Evolutionary conservation across 2,888 invertebrate genomes (phyloP).

Genomic region (Ichneumon xanthorius): DNA sequence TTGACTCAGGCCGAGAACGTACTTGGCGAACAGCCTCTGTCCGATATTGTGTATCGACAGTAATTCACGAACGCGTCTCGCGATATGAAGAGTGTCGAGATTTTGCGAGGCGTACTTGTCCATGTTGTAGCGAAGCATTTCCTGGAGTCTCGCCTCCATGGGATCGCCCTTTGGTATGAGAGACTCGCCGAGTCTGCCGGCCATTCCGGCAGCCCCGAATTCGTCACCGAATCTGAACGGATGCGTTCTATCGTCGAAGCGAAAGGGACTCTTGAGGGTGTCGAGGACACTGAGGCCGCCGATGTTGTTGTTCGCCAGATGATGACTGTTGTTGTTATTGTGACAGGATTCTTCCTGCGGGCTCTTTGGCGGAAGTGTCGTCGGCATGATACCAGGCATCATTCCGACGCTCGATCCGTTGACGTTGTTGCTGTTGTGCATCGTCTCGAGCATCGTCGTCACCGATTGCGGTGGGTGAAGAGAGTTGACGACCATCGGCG

Average conservation of each 20-base stretch:
- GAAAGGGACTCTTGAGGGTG: conserved; percentile 89
- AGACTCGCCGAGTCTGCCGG: conserved; percentile 94
- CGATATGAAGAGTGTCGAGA: conserved; percentile 97
- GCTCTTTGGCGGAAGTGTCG: conserved; percentile 85
- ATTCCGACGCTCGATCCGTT: conserved; percentile 65
- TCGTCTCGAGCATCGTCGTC: conserved; percentile 68
- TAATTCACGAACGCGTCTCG: conserved; percentile 96
- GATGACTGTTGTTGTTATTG: conserved; percentile 85
- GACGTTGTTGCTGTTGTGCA: conserved; percentile 69
- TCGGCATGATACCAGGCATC: conserved; percentile 76
- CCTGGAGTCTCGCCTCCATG: conserved; percentile 96
- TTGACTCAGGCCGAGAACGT: conserved; percentile 97
- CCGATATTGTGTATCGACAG: conserved; percentile 99
- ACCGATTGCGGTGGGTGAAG: conserved; percentile 76
- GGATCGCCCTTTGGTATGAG: conserved; percentile 97
- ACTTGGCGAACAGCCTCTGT: conserved; percentile 99
- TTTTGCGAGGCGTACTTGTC: conserved; percentile 97
- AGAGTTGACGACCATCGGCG: conserved; percentile 66
- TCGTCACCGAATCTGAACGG: conserved; percentile 94
- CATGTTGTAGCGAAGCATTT: conserved; percentile 97
- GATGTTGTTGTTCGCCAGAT: conserved; percentile 83
- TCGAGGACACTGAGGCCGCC: conserved; percentile 85
- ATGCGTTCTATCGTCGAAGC: conserved; percentile 92
- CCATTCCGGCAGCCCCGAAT: conserved; percentile 93
- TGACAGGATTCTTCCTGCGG: conserved; percentile 84